phyloP scores from a whole-genome alignment of 1,140 invertebrate species.

The Bacillus rossius region DNA sequence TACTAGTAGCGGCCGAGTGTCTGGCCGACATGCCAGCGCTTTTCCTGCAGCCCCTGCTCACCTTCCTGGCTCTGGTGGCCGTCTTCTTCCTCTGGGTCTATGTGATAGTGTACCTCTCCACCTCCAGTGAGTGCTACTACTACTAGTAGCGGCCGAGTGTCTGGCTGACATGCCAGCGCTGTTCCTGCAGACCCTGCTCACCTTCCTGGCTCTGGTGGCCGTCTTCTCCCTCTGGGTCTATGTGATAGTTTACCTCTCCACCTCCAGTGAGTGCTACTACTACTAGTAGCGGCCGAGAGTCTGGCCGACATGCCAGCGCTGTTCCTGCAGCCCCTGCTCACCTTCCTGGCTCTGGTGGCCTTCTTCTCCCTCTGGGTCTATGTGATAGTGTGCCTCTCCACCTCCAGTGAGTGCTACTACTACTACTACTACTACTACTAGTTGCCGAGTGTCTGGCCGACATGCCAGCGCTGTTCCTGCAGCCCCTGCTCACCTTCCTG shows the following conservation, averaged over 20 bases:
- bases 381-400: conserved; percentile 65
- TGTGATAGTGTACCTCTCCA: conserved; percentile 65
- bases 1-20: too few species aligned
- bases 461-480: conserved; percentile 79
- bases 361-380: conserved; percentile 84
- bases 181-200: conserved; percentile 81
- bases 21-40: conserved; percentile 77
- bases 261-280: conserved; percentile 64
- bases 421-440: too few species aligned
- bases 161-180: conserved; percentile 77
- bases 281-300: too few species aligned
- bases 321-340: conserved; percentile 81
- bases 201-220: conserved; percentile 67
- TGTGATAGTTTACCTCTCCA: conserved; percentile 65
- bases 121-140: conserved; percentile 64
- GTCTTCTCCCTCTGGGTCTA: conserved; percentile 84
- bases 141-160: too few species aligned
- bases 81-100: conserved; percentile 84
- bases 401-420: conserved; percentile 64
- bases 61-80: conserved; percentile 67
- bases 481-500: conserved; percentile 81
- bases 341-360: conserved; percentile 67
- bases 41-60: conserved; percentile 81
- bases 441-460: too few species aligned
- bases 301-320: conserved; percentile 77